phyloP scores from a whole-genome alignment of 2,797 vertebrate genomes.

The Leuciscus waleckii region DNA sequence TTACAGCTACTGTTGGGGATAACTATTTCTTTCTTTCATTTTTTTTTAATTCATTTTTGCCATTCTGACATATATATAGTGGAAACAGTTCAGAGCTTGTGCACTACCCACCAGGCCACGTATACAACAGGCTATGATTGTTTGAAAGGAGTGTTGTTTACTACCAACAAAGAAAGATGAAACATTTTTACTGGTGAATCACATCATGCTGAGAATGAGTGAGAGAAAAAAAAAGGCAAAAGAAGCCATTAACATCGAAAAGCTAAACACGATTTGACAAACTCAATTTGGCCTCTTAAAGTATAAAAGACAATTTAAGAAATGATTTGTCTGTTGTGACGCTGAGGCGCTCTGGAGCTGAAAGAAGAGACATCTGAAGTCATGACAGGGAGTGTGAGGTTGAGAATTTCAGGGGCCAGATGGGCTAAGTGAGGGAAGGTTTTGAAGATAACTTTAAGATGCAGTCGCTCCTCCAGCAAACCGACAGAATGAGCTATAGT shows the following conservation, averaged over 20 bases:
- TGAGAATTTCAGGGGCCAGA: conserved; percentile 40
- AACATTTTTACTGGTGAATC: conserved; percentile 10
- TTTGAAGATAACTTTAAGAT: conserved; percentile 56
- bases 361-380: conserved; percentile 22
- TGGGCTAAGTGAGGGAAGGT: conserved; percentile 51
- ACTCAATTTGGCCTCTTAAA: conserved; percentile 29
- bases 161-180: neutral
- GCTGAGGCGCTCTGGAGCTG: conserved; percentile 15
- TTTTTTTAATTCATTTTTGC: neutral
- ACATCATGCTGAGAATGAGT: neutral
- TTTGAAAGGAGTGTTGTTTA: conserved; percentile 21
- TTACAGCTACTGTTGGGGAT: neutral
- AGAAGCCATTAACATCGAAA: conserved; percentile 15
- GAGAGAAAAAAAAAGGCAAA: conserved; percentile 4
- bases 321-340: conserved; percentile 20
- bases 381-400: conserved; percentile 46
- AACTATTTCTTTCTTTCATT: neutral
- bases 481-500: conserved; percentile 82
- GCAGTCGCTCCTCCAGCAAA: conserved; percentile 48
- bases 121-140: neutral
- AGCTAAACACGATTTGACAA: conserved; percentile 25
- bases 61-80: neutral
- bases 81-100: neutral
- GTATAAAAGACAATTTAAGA: conserved; percentile 28
- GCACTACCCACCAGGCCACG: neutral